phyloP scores from a whole-genome alignment of 2,888 invertebrate species.

The Spodoptera picta region DNA sequence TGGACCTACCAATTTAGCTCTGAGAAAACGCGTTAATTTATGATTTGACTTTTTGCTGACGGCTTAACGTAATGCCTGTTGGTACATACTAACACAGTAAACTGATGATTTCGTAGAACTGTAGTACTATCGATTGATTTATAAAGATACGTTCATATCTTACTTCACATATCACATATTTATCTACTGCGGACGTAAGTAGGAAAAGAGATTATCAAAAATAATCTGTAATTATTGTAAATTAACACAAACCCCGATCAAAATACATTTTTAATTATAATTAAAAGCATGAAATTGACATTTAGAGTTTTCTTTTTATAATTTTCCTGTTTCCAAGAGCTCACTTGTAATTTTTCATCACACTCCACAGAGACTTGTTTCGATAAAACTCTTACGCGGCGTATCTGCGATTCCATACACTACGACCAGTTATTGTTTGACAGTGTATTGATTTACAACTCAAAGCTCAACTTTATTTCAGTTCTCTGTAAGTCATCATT shows the following conservation, averaged over 20 bases:
- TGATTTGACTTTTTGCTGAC: slow-evolving; percentile 4
- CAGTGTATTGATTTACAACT: slow-evolving; percentile 71
- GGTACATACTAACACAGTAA: not conserved
- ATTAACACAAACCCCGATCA: not conserved
- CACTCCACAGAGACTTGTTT: slow-evolving; percentile 21
- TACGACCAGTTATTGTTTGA: slow-evolving; percentile 63
- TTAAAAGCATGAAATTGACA: slow-evolving; percentile 27
- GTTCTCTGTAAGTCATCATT: slow-evolving; percentile 74
- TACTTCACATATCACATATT: not conserved
- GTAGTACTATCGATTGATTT: slow-evolving; percentile 3
- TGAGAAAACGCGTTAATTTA: slow-evolving; percentile 1
- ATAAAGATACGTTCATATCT: slow-evolving; percentile 6
- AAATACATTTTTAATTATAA: slow-evolving; percentile 1
- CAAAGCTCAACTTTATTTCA: slow-evolving; percentile 58
- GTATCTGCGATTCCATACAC: slow-evolving; percentile 21
- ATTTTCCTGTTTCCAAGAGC: too few species aligned
- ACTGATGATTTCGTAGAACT: not conserved
- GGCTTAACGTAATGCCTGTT: not conserved
- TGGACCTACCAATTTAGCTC: not conserved
- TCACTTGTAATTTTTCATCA: slow-evolving; percentile 10
- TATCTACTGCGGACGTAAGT: not conserved
- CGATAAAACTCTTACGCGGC: slow-evolving; percentile 24
- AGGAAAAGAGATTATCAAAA: not conserved
- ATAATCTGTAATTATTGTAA: not conserved
- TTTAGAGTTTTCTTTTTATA: slow-evolving; percentile 5